Conservation (phyloP, 2,888 invertebrate genomes). For the Drosophila leonis region DNA sequence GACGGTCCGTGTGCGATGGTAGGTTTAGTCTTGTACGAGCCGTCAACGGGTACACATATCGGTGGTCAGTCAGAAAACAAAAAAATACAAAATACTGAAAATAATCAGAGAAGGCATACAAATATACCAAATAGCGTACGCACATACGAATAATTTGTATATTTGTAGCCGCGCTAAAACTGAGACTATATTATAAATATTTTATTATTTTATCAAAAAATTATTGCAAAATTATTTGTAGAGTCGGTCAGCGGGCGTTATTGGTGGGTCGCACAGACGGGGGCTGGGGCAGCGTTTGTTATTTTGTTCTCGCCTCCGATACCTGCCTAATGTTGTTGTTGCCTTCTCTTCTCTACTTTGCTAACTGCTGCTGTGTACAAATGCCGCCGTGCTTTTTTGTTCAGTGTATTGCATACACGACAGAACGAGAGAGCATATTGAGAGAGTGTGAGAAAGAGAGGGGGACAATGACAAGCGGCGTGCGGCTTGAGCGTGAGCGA, state of each 20-base stretch:
- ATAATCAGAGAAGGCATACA: constrained; percentile 49
- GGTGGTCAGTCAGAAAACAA: constrained; percentile 72
- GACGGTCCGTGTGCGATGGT: constrained; percentile 88
- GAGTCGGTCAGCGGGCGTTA: constrained; percentile 49
- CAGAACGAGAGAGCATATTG: constrained; percentile 35
- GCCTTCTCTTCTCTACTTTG: constrained; percentile 77
- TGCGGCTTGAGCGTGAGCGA: constrained; percentile 39
- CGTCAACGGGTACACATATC: constrained; percentile 86
- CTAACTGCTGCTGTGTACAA: constrained; percentile 78
- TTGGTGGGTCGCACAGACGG: constrained; percentile 37
- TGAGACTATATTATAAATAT: constrained; percentile 33
- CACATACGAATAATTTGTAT: constrained; percentile 29
- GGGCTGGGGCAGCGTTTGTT: constrained; percentile 46
- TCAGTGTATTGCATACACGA: constrained; percentile 64
- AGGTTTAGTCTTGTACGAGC: constrained; percentile 88
- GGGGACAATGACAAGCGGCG: constrained; percentile 32
- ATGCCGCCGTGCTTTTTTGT: constrained; percentile 70
- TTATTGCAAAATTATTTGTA: constrained; percentile 60
- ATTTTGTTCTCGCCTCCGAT: constrained; percentile 60
- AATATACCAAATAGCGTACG: constrained; percentile 46
- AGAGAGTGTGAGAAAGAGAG: constrained; percentile 33
- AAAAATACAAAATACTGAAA: constrained; percentile 54
- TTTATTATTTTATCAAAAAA: constrained; percentile 56
- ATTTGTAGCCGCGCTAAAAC: constrained; percentile 47
- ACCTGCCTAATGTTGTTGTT: constrained; percentile 67